phyloP scores from a whole-genome alignment of 1,140 invertebrate species.

The Octopus sinensis region DNA sequence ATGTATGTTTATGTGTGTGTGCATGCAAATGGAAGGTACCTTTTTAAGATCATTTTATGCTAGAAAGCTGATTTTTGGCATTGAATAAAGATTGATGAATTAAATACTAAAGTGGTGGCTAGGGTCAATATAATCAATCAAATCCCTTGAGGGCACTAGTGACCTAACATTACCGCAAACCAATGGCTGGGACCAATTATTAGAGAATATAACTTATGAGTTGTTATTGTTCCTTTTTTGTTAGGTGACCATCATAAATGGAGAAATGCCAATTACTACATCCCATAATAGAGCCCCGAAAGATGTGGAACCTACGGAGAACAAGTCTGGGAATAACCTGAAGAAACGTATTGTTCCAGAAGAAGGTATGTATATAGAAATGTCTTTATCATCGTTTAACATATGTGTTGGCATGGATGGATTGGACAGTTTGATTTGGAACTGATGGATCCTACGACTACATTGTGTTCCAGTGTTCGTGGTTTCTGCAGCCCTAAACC shows the following conservation, averaged over 20 bases:
- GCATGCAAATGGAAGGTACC: too few relatives aligned
- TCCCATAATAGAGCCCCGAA: neutral
- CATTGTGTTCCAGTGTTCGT: too few relatives aligned
- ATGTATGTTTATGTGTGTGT: too few relatives aligned
- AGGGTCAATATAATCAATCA: neutral
- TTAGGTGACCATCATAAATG: neutral
- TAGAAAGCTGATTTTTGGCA: neutral
- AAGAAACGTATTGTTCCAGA: conserved; percentile 58
- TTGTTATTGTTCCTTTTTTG: neutral
- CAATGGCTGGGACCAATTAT: neutral
- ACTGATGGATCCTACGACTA: too few relatives aligned
- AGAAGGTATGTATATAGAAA: conserved; percentile 52
- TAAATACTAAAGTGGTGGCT: neutral
- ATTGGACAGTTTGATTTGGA: too few relatives aligned
- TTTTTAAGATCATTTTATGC: too few relatives aligned
- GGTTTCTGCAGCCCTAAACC: too few relatives aligned
- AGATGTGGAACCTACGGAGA: conserved; percentile 15
- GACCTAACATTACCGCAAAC: neutral
- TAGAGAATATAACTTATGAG: neutral
- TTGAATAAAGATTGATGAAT: neutral
- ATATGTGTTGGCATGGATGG: too few relatives aligned
- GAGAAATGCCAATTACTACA: neutral
- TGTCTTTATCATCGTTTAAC: too few relatives aligned
- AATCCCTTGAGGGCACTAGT: neutral
- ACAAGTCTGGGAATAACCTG: conserved; percentile 34